These are phyloP conservation scores for Cryptus armator DNA, from an alignment of 2,888 invertebrate genomes.

Conservation along the genomic window DNA sequence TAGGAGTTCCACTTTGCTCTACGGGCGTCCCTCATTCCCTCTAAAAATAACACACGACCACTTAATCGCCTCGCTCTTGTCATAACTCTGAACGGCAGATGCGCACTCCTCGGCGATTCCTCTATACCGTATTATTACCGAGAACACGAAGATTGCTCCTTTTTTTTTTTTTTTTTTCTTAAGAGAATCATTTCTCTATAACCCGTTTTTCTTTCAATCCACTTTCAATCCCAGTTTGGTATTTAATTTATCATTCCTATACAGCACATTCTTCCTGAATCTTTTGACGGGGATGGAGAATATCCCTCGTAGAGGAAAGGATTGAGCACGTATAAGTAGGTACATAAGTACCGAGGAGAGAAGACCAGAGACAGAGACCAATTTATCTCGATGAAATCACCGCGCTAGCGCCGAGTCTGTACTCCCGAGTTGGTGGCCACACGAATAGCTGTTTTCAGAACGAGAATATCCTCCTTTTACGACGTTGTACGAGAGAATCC, in stretches of 20 bases:
- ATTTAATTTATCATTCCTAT: conserved; percentile 34
- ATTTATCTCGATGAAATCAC: conserved; percentile 66
- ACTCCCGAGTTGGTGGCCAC: not conserved
- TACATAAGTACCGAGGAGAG: conserved; percentile 46
- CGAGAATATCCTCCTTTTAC: conserved; percentile 64
- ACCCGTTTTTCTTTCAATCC: conserved; percentile 12
- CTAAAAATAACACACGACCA: conserved; percentile 84
- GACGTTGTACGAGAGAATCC: conserved; percentile 49
- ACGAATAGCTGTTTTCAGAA: conserved; percentile 38
- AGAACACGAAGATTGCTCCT: conserved; percentile 12
- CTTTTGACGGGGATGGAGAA: conserved; percentile 10
- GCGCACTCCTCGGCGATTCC: conserved; percentile 40
- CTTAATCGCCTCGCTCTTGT: conserved; percentile 76
- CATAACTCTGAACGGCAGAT: conserved; percentile 71
- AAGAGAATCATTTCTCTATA: conserved; percentile 1
- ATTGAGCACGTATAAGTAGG: conserved; percentile 44
- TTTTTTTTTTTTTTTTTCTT: not conserved
- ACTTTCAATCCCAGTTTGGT: conserved; percentile 1
- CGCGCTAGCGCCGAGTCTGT: conserved; percentile 34
- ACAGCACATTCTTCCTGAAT: conserved; percentile 26
- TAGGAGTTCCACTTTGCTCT: conserved; percentile 84
- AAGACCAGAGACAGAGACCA: conserved; percentile 53
- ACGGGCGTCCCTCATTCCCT: conserved; percentile 75
- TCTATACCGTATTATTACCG: conserved; percentile 11
- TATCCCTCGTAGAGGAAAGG: conserved; percentile 4